Evolutionary conservation across 2,113 vertebrate species (phyloP).

Genomic region (Aspidoscelis tigris): DNA sequence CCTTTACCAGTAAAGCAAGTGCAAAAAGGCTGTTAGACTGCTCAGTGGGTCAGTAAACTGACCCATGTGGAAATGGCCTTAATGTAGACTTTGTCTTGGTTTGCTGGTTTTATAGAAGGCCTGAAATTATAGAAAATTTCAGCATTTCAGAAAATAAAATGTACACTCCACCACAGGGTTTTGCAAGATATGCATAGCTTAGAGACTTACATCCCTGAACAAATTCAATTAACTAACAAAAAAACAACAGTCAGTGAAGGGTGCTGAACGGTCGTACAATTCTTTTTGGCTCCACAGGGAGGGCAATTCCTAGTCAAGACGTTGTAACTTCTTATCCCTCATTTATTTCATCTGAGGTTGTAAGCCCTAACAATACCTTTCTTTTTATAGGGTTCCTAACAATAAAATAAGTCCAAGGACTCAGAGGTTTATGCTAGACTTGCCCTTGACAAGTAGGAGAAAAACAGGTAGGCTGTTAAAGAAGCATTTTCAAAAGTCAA

Average conservation of each 20-base stretch:
- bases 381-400: neutral
- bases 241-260: neutral
- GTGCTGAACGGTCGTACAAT: neutral
- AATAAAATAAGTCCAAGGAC: neutral
- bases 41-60: too few relatives aligned
- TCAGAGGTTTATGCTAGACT: neutral
- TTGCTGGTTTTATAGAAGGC: too few relatives aligned
- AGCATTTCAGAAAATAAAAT: too few relatives aligned
- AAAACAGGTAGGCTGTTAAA: constrained; percentile 7
- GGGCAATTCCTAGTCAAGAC: neutral
- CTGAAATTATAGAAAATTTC: too few relatives aligned
- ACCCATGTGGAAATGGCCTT: too few relatives aligned
- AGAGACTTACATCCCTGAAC: too few relatives aligned
- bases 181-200: too few relatives aligned
- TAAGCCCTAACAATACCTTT: neutral
- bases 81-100: too few relatives aligned
- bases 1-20: too few relatives aligned
- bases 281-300: neutral
- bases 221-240: too few relatives aligned
- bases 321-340: neutral
- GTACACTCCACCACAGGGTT: too few relatives aligned
- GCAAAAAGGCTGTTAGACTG: too few relatives aligned
- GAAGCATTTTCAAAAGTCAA: constrained; percentile 1
- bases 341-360: neutral
- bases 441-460: neutral